Base-by-base conservation (phyloP, 2,113 vertebrate genomes). In the Ceyx cyanopectus region DNA sequence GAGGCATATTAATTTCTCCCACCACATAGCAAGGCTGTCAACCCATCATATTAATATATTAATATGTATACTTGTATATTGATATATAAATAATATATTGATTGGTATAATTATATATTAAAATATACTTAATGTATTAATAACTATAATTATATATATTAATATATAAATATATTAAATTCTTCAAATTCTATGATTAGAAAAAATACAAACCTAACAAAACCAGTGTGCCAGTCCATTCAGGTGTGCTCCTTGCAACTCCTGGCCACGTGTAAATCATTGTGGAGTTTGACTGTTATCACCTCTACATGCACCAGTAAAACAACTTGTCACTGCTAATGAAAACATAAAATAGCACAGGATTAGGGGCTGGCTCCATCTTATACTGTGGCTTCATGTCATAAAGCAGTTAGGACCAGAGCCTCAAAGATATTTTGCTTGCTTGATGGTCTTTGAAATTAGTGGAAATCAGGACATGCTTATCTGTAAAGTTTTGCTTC, bases 1-100 rank as follows among this genome's bases (percentile, higher is more conserved):
- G 65, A 92, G 7, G 60, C 89, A 85, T 81, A 79, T 73, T 32
- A 92, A 89, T 89, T 62, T 87, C 80, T 48, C n/a, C 30, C 83
- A 10, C 46, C 68, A 85, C 1, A 2, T 61, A 73, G 61, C 1
- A 0, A 94, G 67, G 81, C 79, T 9, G 10, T 61, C 58, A 29
- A 86, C 57, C 91, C 58, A 50, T 89, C 75, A 37, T 37, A 37
- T 37, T 37, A 37, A 46, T 46, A 46, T 19, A 46, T 46, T 37
- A 37, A 46, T 46, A 19, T 17, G 19, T 17, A 51, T 2, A 34
- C 17, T 7, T 37, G n/a, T n/a, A n/a, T n/a, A n/a, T n/a, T n/a
- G n/a, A n/a, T n/a, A n/a, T n/a, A n/a, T n/a, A n/a, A n/a, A n/a
- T n/a, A n/a, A n/a, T n/a, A n/a, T n/a, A n/a, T n/a, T n/a, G n/a